A percentile compares a stretch with the other conserved stretches of the same genome.
These are phyloP conservation scores for Augochlora pura DNA, from an alignment of 1,140 invertebrate species.

Conservation along the genomic window DNA sequence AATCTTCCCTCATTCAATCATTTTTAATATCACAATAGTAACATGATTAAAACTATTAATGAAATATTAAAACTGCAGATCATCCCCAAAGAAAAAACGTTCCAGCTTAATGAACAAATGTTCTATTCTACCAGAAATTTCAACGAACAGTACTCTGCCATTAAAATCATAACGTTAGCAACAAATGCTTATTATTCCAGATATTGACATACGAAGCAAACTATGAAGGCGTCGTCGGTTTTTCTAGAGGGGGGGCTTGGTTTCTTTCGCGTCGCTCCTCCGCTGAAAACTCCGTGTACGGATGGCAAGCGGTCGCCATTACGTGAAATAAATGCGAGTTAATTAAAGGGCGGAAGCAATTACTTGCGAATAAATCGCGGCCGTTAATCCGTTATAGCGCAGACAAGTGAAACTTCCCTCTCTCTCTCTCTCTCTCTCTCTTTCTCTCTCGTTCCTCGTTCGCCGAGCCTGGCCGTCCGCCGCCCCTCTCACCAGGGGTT, in stretches of 20 bases:
- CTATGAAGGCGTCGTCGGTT: no score
- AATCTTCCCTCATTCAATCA: no score
- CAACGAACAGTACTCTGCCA: no score
- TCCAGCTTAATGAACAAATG: no score
- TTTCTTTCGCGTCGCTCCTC: constrained; percentile 24
- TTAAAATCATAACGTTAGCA: neutral
- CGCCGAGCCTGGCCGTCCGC: no score
- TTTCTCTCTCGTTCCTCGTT: constrained; percentile 36
- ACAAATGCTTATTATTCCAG: no score
- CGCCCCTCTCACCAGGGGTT: constrained; percentile 16
- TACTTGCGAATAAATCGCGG: constrained; percentile 77
- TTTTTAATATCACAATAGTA: no score
- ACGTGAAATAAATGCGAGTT: constrained; percentile 79
- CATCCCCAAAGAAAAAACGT: no score
- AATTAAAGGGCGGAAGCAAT: constrained; percentile 78
- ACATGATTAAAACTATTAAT: no score
- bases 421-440: constrained; percentile 42
- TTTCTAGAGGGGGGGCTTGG: neutral
- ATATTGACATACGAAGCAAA: neutral
- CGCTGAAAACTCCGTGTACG: constrained; percentile 28
- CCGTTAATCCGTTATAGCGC: constrained; percentile 79
- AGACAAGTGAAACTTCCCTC: constrained; percentile 78
- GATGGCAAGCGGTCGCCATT: constrained; percentile 70
- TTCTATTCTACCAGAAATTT: no score
- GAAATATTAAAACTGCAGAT: no score